Evolutionary conservation across 2,113 vertebrate genomes (phyloP), one percentile per base, ranked within the genome.

Genomic region (Tragulus kanchil): DNA sequence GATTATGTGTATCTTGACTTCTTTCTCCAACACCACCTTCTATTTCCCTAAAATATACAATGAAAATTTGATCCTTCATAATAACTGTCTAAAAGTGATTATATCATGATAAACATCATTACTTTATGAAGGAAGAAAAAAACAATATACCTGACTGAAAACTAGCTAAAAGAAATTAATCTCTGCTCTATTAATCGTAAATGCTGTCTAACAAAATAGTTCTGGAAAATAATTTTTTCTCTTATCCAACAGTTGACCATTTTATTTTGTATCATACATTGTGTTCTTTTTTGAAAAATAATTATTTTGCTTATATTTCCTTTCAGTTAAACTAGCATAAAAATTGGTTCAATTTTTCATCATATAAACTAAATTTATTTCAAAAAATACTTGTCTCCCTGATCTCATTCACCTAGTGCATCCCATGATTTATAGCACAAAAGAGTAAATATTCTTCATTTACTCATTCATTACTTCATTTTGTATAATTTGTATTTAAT

Each of bases 1-100:
- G 64, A 59, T 45, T 2, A 67, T 31, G 1, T 21, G 7, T 79
- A 79, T 48, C 3, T 79, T 94, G 4, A 1, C 7, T 78, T 64
- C 17, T 45, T 14, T 8, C 13, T n/a, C 21, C 7, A 8, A 23
- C 9, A 3, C 2, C 0, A 2, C 0, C 3, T 42, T 67, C 23
- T 56, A 69, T 79, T 89, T 92, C 23, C 48, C 7, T 85, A 14
- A 69, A 23, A 5, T 79, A 23, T 21, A 21, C 4, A 26, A 48
- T 31, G 6, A 64, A 96, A 52, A 69, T 31, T 12, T 28, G 36
- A 61, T n/a, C 28, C 26, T 85, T 36, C 61, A 45, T 5, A 71
- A 58, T 26, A 73, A 7, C 31, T 4, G 11, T 69, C 23, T 77
- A 42, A 82, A 87, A 45, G 26, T 48, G 42, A 83, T 45, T 54